phyloP scores from a whole-genome alignment of 2,888 invertebrate genomes.

The Zeuzera pyrina region DNA sequence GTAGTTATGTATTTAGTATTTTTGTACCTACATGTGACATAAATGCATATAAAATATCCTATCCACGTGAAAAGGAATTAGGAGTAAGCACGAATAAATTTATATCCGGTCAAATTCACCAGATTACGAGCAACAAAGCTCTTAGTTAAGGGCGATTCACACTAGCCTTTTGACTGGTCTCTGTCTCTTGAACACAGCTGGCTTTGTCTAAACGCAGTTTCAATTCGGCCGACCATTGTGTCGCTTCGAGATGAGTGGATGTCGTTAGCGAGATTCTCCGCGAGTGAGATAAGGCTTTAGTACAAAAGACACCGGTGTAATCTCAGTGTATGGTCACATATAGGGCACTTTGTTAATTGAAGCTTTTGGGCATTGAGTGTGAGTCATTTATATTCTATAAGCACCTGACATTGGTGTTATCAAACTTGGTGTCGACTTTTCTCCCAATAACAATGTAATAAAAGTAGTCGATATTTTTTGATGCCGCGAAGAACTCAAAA shows the following conservation, averaged over 20 bases:
- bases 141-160: constrained; percentile 43
- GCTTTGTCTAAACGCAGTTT: constrained; percentile 64
- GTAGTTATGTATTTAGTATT: too few relatives aligned
- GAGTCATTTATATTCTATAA: too few relatives aligned
- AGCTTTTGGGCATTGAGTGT: neutral
- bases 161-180: constrained; percentile 38
- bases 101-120: neutral
- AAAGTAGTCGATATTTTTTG: too few relatives aligned
- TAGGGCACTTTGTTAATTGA: constrained; percentile 16
- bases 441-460: too few relatives aligned
- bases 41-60: too few relatives aligned
- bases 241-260: constrained; percentile 56
- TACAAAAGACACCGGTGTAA: constrained; percentile 60
- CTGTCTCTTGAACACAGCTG: constrained; percentile 36
- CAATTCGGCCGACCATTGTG: constrained; percentile 63
- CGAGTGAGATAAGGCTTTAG: constrained; percentile 51
- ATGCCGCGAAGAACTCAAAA: too few relatives aligned
- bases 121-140: constrained; percentile 19
- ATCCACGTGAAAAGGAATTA: too few relatives aligned
- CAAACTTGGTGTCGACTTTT: too few relatives aligned
- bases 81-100: constrained; percentile 1
- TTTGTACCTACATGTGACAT: too few relatives aligned
- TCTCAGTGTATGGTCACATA: constrained; percentile 44
- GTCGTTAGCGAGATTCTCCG: constrained; percentile 58
- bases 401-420: too few relatives aligned